These are phyloP conservation scores for Formica exsecta DNA, from an alignment of 1,140 invertebrate species.

Conservation along the genomic window DNA sequence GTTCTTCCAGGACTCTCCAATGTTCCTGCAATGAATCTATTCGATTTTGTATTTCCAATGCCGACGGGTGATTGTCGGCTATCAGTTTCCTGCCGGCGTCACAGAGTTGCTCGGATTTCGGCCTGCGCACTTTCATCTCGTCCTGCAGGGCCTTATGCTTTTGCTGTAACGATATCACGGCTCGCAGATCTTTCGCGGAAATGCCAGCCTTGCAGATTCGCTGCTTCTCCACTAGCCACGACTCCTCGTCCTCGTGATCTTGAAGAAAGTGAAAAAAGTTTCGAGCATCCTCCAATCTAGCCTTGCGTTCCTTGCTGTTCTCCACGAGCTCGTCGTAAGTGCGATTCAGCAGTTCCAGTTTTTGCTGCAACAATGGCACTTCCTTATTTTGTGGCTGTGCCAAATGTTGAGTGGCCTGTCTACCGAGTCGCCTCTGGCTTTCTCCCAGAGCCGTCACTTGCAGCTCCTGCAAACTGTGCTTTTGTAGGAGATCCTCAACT, in stretches of 20 bases:
- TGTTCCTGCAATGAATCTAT: conserved; percentile 94
- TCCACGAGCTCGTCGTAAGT: conserved; percentile 91
- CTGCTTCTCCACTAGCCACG: conserved; percentile 97
- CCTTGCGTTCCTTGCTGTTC: conserved; percentile 92
- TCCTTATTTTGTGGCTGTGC: conserved; percentile 87
- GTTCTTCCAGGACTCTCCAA: conserved; percentile 94
- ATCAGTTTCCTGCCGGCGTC: conserved; percentile 92
- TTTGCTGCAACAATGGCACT: conserved; percentile 89
- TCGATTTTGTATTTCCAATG: conserved; percentile 91
- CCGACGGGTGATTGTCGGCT: conserved; percentile 91
- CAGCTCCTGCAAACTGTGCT: conserved; percentile 96
- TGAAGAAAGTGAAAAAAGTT: conserved; percentile 98
- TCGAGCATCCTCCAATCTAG: conserved; percentile 95
- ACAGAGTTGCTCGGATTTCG: conserved; percentile 92
- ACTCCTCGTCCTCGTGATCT: conserved; percentile 97
- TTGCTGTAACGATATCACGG: conserved; percentile 95
- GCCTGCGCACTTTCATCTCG: conserved; percentile 95
- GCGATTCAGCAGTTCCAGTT: conserved; percentile 90
- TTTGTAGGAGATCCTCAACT: conserved; percentile 97
- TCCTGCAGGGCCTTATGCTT: conserved; percentile 98
- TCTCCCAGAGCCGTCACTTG: conserved; percentile 95
- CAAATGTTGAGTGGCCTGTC: conserved; percentile 89
- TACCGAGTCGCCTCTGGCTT: conserved; percentile 91
- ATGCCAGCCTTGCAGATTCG: conserved; percentile 95
- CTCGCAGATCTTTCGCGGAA: conserved; percentile 96